Percentiles rank a stretch among this genome's conserved stretches.
These are phyloP conservation scores for Eupithecia inturbata DNA, from an alignment of 2,888 invertebrate species.

Conservation along the genomic window DNA sequence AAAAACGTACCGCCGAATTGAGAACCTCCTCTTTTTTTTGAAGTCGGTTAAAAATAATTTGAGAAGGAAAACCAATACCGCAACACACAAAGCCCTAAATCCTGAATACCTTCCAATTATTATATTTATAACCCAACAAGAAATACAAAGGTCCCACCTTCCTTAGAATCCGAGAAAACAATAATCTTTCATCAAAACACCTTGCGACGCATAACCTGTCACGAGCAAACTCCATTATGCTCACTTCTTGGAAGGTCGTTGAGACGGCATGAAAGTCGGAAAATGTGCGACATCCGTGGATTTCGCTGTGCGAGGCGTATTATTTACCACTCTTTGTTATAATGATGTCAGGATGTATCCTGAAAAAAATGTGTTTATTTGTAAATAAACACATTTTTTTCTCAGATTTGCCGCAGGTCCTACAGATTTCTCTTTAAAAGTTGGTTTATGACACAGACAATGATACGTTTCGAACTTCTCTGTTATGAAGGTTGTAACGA, in stretches of 20 bases:
- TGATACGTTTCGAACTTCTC: background rate
- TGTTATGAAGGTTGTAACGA: background rate
- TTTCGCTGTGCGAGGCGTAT: background rate
- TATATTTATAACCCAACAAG: background rate
- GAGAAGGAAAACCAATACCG: background rate
- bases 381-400: background rate
- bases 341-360: background rate
- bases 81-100: background rate
- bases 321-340: background rate
- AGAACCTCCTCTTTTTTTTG: too few relatives aligned
- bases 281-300: background rate
- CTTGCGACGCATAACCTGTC: slow-evolving; percentile 26
- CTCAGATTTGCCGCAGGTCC: background rate
- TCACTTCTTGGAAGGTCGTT: slow-evolving; percentile 8
- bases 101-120: slow-evolving; percentile 3
- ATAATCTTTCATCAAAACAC: slow-evolving; percentile 29
- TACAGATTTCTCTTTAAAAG: background rate
- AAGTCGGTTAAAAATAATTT: too few relatives aligned
- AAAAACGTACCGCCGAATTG: too few relatives aligned
- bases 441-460: background rate
- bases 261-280: slow-evolving; percentile 15
- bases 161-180: slow-evolving; percentile 13
- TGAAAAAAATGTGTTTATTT: too few relatives aligned
- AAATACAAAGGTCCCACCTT: slow-evolving; percentile 10
- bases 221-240: slow-evolving; percentile 30